Evolutionary conservation across 2,888 invertebrate species (phyloP), one percentile per base, ranked within the genome.

Genomic region (Aromia moschata): DNA sequence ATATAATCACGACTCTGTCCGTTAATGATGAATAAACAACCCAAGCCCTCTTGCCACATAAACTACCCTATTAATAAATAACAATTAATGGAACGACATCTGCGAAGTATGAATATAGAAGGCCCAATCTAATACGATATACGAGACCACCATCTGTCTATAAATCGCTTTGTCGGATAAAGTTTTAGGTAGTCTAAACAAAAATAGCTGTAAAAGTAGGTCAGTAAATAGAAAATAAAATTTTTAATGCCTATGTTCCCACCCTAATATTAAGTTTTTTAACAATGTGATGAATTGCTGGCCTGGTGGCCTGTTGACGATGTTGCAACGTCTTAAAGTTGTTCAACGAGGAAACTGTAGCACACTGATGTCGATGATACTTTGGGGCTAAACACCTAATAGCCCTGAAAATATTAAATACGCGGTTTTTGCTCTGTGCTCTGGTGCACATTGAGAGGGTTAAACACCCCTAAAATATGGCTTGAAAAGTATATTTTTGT

Each of bases 61-160:
- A 30, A 7, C 14, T 20, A 46, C 16, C 31, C 15, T 4, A 17
- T 2, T 44, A 44, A 33, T 17, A 16, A 16, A 46, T 16, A 33
- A 33, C 11, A 36, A 17, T 36, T 36, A 1, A 31, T n/a, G 15
- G 25, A 20, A 18, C 36, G 12, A 11, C 38, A 49, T 38, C 20
- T 49, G 17, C 20, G 10, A 25, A 37, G 37, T n/a, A 33, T 33
- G 3, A 33, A 7, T 33, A 11, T 33, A 25, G n/a, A 25, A 1
- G n/a, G 30, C 16, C 11, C 11, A 46, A 16, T 16, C 17, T 33
- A 46, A 17, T 25, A 12, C 37, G 12, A 49, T 20, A 47, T 54
- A 54, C 18, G 40, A 44, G 12, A 18, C 54, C 37, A 20, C 45
- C 54, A 54, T 43, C 45, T 37, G 54, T 18, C 36, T 45, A 45